Percentiles rank a stretch among this genome's conserved stretches.
These are phyloP conservation scores for Lycocerus yunnanus DNA, from an alignment of 2,888 invertebrate genomes.

Conservation along the genomic window DNA sequence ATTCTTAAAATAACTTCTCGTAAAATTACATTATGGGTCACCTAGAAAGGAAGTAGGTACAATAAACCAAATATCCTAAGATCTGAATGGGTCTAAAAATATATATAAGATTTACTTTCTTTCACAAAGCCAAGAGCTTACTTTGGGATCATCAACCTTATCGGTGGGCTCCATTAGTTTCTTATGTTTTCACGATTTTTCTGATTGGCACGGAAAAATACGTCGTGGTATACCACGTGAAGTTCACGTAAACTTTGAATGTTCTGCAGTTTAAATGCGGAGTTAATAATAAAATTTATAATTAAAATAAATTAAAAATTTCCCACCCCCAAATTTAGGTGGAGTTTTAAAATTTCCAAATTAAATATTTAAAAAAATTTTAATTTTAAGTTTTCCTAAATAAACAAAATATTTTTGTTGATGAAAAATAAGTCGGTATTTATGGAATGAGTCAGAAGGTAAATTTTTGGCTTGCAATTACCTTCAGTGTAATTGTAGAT, in stretches of 20 bases:
- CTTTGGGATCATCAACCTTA: background rate
- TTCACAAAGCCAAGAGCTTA: background rate
- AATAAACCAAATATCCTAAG: background rate
- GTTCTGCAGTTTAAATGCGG: background rate
- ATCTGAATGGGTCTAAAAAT: background rate
- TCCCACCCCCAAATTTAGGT: too few species aligned
- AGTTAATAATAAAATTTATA: too few species aligned
- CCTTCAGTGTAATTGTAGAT: background rate
- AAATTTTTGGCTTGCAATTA: background rate
- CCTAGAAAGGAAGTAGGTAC: background rate
- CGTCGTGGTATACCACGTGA: background rate
- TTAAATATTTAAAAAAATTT: too few species aligned
- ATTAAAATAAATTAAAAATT: too few species aligned
- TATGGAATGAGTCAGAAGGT: background rate
- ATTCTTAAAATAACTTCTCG: background rate
- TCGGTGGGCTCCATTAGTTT: too few species aligned
- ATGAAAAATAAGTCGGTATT: background rate
- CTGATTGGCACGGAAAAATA: too few species aligned
- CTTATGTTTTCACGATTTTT: too few species aligned
- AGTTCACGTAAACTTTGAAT: background rate
- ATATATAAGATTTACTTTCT: background rate
- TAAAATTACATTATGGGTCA: background rate
- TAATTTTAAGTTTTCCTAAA: background rate
- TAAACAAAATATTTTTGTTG: background rate
- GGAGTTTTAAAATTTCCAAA: too few species aligned